A percentile compares a stretch with the other conserved stretches of the same genome.
These are phyloP conservation scores for Microtus richardsoni DNA, from an alignment of 2,113 vertebrate species.

Conservation along the genomic window DNA sequence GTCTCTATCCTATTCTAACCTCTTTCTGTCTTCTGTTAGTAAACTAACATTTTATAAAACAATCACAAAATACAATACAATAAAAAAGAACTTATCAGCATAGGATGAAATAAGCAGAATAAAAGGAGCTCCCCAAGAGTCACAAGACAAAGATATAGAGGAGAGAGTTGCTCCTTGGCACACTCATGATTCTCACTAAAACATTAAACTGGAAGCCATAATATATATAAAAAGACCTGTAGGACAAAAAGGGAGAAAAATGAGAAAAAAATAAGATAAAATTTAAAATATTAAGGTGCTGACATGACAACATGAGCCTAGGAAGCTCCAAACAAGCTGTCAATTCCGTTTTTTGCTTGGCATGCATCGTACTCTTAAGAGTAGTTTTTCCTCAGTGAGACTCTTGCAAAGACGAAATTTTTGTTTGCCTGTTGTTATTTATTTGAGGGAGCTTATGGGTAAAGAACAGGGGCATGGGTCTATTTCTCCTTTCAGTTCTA, in stretches of 20 bases:
- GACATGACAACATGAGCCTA: not conserved
- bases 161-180: not conserved
- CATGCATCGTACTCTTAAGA: not conserved
- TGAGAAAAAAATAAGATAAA: not conserved
- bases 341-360: not conserved
- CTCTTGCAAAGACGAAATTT: not conserved
- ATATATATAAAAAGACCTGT: not conserved
- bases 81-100: no score
- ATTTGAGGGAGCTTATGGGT: not conserved
- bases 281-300: not conserved
- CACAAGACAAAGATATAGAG: not conserved
- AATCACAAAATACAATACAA: no score
- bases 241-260: not conserved
- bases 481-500: not conserved
- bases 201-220: not conserved
- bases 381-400: not conserved
- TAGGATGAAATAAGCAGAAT: no score
- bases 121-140: not conserved
- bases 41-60: no score
- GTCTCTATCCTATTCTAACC: no score
- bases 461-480: not conserved
- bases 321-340: not conserved
- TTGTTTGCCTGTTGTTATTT: not conserved
- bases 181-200: not conserved
- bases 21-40: no score